Evolutionary conservation across 37 sponge, comb jelly and placozoan genomes (phyloP).

Genomic region (Bolinopsis microptera): DNA sequence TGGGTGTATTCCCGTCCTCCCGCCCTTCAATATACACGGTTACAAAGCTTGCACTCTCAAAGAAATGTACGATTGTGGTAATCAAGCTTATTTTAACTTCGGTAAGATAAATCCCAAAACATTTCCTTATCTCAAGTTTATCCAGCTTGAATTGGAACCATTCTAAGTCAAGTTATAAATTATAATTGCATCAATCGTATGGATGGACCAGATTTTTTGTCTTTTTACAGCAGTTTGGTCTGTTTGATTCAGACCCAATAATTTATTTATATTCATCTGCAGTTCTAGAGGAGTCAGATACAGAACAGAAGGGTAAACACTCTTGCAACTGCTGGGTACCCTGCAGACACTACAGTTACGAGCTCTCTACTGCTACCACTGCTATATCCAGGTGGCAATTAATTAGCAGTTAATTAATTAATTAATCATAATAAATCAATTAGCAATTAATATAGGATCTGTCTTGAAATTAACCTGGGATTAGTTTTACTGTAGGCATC

Average conservation of each 20-base stretch:
- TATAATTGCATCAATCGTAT: too few species aligned
- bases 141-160: too few species aligned
- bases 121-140: not conserved
- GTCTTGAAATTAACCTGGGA: too few species aligned
- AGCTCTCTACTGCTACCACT: not conserved
- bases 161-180: too few species aligned
- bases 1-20: not conserved
- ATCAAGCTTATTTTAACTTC: not conserved
- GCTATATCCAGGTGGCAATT: conserved; percentile 16
- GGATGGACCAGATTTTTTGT: too few species aligned
- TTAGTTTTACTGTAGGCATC: too few species aligned
- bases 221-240: too few species aligned
- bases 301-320: not conserved
- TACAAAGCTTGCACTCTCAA: conserved; percentile 27
- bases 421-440: too few species aligned
- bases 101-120: not conserved
- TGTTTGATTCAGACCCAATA: too few species aligned
- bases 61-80: conserved; percentile 17
- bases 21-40: not conserved
- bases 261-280: too few species aligned
- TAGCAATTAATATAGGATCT: too few species aligned
- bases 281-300: conserved; percentile 6
- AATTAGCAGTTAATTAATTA: too few species aligned
- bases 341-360: not conserved
- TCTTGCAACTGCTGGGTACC: not conserved